Base-by-base conservation (phyloP, 2,888 invertebrate species). In the Crepidodera aurea region DNA sequence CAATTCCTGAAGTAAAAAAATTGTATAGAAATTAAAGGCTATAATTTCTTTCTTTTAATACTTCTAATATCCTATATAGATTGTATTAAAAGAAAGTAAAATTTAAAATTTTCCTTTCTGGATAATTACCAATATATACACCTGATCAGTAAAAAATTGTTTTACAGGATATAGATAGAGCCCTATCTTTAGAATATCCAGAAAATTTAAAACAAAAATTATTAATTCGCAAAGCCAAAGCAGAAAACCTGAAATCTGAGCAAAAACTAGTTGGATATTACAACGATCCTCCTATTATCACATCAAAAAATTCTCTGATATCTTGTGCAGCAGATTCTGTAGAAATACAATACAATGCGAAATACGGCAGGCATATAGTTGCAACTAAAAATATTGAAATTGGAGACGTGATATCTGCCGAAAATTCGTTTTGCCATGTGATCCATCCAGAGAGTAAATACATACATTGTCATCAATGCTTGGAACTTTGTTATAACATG, bases 401-500 rank as follows among this genome's bases (percentile, higher is more conserved):
- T 1, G 92, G 92, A 48, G 92, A 94, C 77, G 81, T 93, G 5
- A 77, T 96, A 22, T 87, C 86, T 1, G 82, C 89, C 42, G 95
- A 96, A 79, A 84, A 88, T 55, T 90, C 94, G 0, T 94, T 88
- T 76, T 83, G 86, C 7, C 83, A 85, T 1, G 80, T 87, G 0
- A 75, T 90, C 10, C 82, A 83, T 34, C 22, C 18, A 40, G 77
- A 83, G 6, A 84, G 84, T 69, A 79, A 80, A 55, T 75, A 83
- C 22, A 84, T 84, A 13, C 85, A 86, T 73, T 93, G 93, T 74
- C 86, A 85, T 69, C 81, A 87, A 68, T 93, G 93, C 74, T 80
- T 89, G 57, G 83, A 84, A 34, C 79, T 84, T 65, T 81, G 80
- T 67, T 79, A 83, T 70, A 84, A 86, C 62, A 82, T 87, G 51